Evolutionary conservation across 2,888 invertebrate species (phyloP), one percentile per base, ranked within the genome.

Genomic region (Eristalinus aeneus): DNA sequence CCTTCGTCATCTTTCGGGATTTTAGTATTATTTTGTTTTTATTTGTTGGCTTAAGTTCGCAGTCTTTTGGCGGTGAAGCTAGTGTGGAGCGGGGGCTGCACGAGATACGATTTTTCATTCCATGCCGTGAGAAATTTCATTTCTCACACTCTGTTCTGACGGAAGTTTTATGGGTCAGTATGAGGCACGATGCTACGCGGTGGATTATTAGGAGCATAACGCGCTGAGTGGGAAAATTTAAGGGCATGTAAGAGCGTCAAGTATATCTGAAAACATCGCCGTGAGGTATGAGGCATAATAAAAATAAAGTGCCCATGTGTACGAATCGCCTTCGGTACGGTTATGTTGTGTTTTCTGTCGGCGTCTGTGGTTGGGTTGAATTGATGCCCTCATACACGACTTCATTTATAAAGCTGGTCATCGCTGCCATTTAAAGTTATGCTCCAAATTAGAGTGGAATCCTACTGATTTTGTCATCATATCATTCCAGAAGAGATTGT

Each of bases 11-110:
- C 46, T 79, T 58, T 65, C n/a, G 64, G 58, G 78, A 79, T 67
- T 67, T 72, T 67, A 27, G 72, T 79, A 72, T 79, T 79, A 71
- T 79, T 72, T 73, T 79, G 60, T 60, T 72, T 79, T 79, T 79
- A 67, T 79, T 79, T 72, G 71, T 36, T 53, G 78, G 78, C 39
- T 79, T 79, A 67, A 39, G 60, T 61, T 79, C 36, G 65, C 46
- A 23, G 58, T 16, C 46, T 46, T 6, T 46, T n/a, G 16, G 46
- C n/a, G 46, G 46, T 46, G 46, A 8, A 16, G n/a, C 16, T n/a
- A n/a, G 16, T 16, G 16, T 8, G 46, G 46, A 8, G 9, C 12
- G 16, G 16, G 46, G 16, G n/a, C 46, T 16, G 46, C 16, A 16
- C 1, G 16, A 46, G 46, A 46, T 20, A 16, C 46, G 9, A 11